These are phyloP conservation scores for Polyommatus icarus DNA, from an alignment of 2,888 invertebrate species.

Conservation along the genomic window DNA sequence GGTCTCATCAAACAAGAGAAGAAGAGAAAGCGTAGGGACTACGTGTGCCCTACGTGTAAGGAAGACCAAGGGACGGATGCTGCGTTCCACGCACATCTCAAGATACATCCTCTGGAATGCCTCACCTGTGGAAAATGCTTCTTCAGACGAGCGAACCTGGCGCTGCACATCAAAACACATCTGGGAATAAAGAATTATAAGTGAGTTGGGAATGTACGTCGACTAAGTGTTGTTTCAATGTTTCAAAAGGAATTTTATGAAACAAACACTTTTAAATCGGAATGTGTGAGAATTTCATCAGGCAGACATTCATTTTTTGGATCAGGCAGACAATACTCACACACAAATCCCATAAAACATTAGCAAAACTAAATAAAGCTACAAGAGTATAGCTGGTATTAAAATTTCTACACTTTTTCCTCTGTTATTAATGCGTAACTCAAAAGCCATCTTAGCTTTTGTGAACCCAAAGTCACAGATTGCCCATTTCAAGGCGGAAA, in stretches of 20 bases:
- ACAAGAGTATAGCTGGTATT: no score
- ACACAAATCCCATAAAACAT: neutral
- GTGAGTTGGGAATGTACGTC: constrained; percentile 55
- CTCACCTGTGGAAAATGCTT: constrained; percentile 90
- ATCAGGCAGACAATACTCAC: neutral
- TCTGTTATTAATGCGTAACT: no score
- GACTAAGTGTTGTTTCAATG: neutral
- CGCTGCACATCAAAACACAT: constrained; percentile 89
- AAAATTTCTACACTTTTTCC: no score
- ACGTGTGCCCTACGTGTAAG: constrained; percentile 68
- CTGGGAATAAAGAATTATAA: constrained; percentile 87
- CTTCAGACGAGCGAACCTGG: constrained; percentile 86
- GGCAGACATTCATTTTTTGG: no score
- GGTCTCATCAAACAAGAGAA: constrained; percentile 72
- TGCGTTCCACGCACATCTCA: constrained; percentile 86
- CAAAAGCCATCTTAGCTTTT: neutral
- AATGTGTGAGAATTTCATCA: no score
- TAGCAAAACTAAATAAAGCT: neutral
- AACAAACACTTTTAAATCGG: neutral
- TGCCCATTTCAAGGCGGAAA: neutral
- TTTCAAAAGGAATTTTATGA: neutral
- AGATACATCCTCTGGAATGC: constrained; percentile 90
- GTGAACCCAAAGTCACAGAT: neutral
- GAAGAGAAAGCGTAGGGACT: constrained; percentile 59
- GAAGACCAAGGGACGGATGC: constrained; percentile 85